Evolutionary conservation across 2,888 invertebrate species (phyloP).

Genomic region (Linnaemya vulpina): DNA sequence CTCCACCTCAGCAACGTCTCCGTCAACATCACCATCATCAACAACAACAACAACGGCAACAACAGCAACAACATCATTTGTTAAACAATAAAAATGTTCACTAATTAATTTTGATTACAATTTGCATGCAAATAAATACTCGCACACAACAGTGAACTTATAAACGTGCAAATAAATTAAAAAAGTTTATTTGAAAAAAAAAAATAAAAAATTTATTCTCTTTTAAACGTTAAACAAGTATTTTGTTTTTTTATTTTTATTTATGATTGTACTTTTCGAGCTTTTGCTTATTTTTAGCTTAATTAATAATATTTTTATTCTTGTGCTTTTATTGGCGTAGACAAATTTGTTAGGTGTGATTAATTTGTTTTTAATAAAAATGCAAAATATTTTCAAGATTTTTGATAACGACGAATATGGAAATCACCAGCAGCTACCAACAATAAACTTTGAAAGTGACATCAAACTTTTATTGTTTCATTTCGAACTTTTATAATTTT

Average conservation of each 20-base stretch:
- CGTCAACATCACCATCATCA: slow-evolving; percentile 72
- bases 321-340: slow-evolving; percentile 57
- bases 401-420: slow-evolving; percentile 39
- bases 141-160: slow-evolving; percentile 76
- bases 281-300: slow-evolving; percentile 43
- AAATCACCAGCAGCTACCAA: background rate
- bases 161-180: slow-evolving; percentile 44
- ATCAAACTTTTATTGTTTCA: slow-evolving; percentile 20
- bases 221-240: slow-evolving; percentile 39
- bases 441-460: background rate
- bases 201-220: slow-evolving; percentile 29
- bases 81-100: slow-evolving; percentile 81
- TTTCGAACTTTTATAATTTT: background rate
- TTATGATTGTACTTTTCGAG: slow-evolving; percentile 20
- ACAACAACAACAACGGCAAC: slow-evolving; percentile 69
- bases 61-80: slow-evolving; percentile 77
- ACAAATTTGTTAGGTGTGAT: slow-evolving; percentile 69
- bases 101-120: slow-evolving; percentile 82
- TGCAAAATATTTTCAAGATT: slow-evolving; percentile 59
- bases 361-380: slow-evolving; percentile 70
- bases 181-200: slow-evolving; percentile 3
- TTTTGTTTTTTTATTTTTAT: slow-evolving; percentile 38
- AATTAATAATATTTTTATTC: slow-evolving; percentile 49
- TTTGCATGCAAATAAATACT: slow-evolving; percentile 79
- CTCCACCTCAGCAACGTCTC: slow-evolving; percentile 31